Conservation (phyloP, 2,113 vertebrate genomes). For the Smithornis capensis region DNA sequence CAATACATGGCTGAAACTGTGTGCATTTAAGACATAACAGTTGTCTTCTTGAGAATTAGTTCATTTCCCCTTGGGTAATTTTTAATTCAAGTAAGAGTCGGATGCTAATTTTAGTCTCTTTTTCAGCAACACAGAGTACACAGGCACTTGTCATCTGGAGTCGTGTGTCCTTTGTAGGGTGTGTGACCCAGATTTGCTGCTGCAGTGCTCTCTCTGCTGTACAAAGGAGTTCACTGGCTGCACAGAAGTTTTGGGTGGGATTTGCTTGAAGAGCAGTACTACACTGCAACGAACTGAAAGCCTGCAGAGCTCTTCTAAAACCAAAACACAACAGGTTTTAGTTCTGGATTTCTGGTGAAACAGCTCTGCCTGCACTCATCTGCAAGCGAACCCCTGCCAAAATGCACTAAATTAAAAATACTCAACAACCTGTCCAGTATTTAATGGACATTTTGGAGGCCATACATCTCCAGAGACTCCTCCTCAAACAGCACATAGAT, state of each 20-base stretch:
- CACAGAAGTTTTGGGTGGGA: not conserved
- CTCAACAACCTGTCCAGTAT: not conserved
- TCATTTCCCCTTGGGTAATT: conserved; percentile 34
- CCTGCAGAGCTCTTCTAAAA: conserved; percentile 28
- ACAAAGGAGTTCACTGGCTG: conserved; percentile 3
- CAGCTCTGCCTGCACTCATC: not conserved
- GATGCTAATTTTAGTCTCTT: conserved; percentile 54
- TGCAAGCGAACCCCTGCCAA: not conserved
- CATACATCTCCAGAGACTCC: too few relatives aligned
- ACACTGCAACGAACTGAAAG: not conserved
- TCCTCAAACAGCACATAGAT: not conserved
- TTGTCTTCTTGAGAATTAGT: conserved; percentile 11
- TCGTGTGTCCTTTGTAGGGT: conserved; percentile 21
- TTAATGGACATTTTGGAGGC: not conserved
- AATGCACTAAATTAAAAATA: not conserved
- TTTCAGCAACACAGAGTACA: not conserved
- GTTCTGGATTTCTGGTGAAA: conserved; percentile 1
- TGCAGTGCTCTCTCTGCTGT: not conserved
- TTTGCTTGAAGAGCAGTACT: not conserved
- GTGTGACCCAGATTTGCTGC: conserved; percentile 48
- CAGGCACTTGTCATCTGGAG: not conserved
- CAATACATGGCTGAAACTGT: not conserved
- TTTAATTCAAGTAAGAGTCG: conserved; percentile 11
- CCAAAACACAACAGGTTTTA: not conserved
- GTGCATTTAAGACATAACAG: conserved; percentile 1